phyloP scores from a whole-genome alignment of 2,113 vertebrate genomes.

The Salminus brasiliensis region DNA sequence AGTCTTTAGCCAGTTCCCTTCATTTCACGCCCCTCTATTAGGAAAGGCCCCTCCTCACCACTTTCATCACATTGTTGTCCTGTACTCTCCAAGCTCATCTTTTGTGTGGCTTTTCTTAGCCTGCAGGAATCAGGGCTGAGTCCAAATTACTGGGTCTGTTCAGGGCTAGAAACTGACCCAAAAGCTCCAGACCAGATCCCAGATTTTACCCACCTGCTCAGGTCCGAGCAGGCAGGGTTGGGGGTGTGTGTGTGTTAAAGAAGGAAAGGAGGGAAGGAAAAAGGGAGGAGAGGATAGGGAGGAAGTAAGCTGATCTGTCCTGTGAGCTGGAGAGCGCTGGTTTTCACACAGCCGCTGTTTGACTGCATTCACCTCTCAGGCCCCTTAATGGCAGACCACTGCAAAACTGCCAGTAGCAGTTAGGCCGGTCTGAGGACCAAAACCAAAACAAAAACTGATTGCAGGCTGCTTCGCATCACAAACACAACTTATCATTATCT shows the following conservation, averaged over 20 bases:
- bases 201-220: constrained; percentile 39
- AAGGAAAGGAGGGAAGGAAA: constrained; percentile 1
- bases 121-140: constrained; percentile 71
- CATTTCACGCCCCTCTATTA: constrained; percentile 53
- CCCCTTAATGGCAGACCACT: neutral
- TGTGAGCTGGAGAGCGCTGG: constrained; percentile 43
- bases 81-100: constrained; percentile 70
- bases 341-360: constrained; percentile 46
- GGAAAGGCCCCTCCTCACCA: constrained; percentile 69
- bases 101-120: constrained; percentile 71
- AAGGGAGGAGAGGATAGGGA: constrained; percentile 26
- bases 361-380: constrained; percentile 38
- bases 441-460: constrained; percentile 16
- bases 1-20: constrained; percentile 51
- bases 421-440: constrained; percentile 28
- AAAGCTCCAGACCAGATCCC: constrained; percentile 57
- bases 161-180: constrained; percentile 76
- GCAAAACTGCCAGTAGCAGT: constrained; percentile 19
- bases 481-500: constrained; percentile 34
- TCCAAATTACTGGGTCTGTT: constrained; percentile 79
- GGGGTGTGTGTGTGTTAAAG: no score
- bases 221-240: neutral
- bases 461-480: neutral
- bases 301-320: constrained; percentile 52
- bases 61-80: constrained; percentile 73